Evolutionary conservation across 2,113 vertebrate genomes (phyloP), one percentile per base, ranked within the genome.

Genomic region (Lynx canadensis): DNA sequence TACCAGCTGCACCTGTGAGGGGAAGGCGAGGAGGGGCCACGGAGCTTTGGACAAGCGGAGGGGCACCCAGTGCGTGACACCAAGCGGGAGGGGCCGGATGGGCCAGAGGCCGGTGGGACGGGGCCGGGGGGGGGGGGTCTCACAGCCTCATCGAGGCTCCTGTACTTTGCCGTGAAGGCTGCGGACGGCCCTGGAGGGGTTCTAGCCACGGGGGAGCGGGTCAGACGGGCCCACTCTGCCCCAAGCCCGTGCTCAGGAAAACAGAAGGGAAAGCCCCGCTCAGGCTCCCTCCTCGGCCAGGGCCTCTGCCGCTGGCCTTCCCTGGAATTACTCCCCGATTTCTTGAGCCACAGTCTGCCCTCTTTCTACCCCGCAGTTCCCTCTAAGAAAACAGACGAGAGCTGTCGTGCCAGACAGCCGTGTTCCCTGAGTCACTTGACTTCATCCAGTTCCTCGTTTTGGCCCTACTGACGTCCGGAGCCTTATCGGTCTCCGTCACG

Each of bases 1-100:
- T 41, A 99, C 99, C 88, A 99, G 98, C 98, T 99, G 99, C 87
- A 99, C 99, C 99, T 99, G 97, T 4, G 83, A 23, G 33, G 9
- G 83, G 85, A 79, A 21, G 80, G 52, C 0, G 2, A 12, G 74
- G 50, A 0, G 7, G 27, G 19, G 13, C 10, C 9, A 1, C 7
- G 3, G 78, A 16, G 38, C 66, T 73, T 5, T 4, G 78, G 78
- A 5, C 3, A 12, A 12, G 25, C 0, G 27, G 25, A 5, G 16
- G 52, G 80, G 52, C 2, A 11, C 5, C 52, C 6, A 6, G 16
- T 2, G 0, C 5, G 27, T 7, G 68, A 0, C 4, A 1, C 38
- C 7, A 10, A 18, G 8, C 14, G 12, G 36, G 63, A 50, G 9
- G 3, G 19, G 6, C 31, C 0, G 6, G 19, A 1, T 0, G 2